These are phyloP conservation scores for Paradoxurus hermaphroditus DNA, from an alignment of 2,113 vertebrate genomes.

Conservation along the genomic window DNA sequence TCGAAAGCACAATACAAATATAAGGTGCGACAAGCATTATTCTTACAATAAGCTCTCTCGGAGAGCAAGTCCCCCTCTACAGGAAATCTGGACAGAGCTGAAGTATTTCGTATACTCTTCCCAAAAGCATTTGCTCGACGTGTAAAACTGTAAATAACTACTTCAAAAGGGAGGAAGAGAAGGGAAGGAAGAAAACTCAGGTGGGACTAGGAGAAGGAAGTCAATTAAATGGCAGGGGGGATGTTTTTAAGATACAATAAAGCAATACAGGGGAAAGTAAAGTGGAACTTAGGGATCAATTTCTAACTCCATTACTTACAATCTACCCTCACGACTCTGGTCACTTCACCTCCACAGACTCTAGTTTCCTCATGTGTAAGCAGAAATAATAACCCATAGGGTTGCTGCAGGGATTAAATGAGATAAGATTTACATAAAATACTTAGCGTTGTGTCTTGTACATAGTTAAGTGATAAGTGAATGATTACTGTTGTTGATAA, in stretches of 20 bases:
- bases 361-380: not conserved
- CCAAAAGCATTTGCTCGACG: not conserved
- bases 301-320: not conserved
- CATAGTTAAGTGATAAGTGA: not conserved
- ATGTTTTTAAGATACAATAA: conserved; percentile 15
- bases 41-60: not conserved
- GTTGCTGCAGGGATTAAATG: not conserved
- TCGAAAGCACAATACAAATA: not conserved
- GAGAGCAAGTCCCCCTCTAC: not conserved
- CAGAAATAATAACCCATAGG: not conserved
- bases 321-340: not conserved
- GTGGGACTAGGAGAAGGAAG: not conserved
- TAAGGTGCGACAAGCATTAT: not conserved
- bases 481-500: not conserved
- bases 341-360: not conserved
- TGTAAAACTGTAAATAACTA: conserved; percentile 27
- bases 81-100: conserved; percentile 4
- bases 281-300: not conserved
- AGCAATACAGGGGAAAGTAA: not conserved
- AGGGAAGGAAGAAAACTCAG: not conserved
- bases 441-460: not conserved
- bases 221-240: not conserved
- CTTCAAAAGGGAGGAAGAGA: not conserved
- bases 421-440: not conserved
- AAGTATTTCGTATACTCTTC: not conserved